Conservation (phyloP, 2,797 vertebrate species). For the Falco columbarius region DNA sequence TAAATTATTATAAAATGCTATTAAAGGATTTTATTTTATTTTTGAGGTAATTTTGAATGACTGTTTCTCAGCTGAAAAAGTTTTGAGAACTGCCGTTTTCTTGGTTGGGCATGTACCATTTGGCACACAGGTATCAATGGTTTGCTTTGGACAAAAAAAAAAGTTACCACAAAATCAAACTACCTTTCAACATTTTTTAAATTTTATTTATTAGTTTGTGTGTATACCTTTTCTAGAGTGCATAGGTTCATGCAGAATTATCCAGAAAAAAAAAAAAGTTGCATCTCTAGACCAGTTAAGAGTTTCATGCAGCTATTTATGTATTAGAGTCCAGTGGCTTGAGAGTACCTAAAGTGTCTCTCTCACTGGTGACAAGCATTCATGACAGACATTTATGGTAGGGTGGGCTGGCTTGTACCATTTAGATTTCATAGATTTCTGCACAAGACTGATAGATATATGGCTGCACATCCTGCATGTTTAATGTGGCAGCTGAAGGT, state of each 20-base stretch:
- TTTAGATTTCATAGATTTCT: not conserved
- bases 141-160: not conserved
- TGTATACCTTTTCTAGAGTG: not conserved
- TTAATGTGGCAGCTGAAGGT: not conserved
- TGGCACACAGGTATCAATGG: not conserved
- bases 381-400: not conserved
- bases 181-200: not conserved
- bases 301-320: not conserved
- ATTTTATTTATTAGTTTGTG: not conserved
- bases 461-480: not conserved
- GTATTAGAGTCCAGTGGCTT: not conserved
- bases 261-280: not conserved
- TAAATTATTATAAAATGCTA: not conserved
- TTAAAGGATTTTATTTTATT: not conserved
- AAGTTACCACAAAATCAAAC: not conserved
- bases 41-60: not conserved
- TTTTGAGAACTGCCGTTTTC: not conserved
- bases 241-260: not conserved
- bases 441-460: not conserved
- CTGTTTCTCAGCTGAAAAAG: not conserved
- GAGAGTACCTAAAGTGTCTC: not conserved
- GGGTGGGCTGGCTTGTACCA: not conserved
- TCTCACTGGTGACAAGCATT: not conserved
- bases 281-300: not conserved
- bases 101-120: fast-evolving